Conservation (phyloP, 2,797 vertebrate species). For the Amblyraja radiata region DNA sequence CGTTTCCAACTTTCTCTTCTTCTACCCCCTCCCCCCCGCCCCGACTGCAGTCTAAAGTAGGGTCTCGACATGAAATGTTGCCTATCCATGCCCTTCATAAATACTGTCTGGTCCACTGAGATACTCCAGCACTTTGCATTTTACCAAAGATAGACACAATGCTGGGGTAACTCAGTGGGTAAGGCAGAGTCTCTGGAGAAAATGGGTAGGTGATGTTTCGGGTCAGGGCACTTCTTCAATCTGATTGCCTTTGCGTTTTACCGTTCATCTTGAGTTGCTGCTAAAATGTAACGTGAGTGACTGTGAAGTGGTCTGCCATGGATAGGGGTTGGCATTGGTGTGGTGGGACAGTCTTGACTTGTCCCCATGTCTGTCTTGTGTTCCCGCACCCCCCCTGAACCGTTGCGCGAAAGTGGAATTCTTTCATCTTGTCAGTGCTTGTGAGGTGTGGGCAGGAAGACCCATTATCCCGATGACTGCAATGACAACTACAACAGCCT, state of each 20-base stretch:
- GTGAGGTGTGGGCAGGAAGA: not conserved
- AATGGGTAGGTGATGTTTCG: too few species aligned
- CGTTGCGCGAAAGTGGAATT: not conserved
- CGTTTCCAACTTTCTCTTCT: too few species aligned
- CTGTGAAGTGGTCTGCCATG: not conserved
- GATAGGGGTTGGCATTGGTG: not conserved
- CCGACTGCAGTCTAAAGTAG: not conserved
- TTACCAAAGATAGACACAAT: too few species aligned
- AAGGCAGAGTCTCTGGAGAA: too few species aligned
- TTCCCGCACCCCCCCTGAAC: not conserved
- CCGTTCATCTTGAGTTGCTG: not conserved
- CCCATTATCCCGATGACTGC: not conserved
- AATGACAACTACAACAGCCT: too few species aligned
- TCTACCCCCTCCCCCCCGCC: not conserved
- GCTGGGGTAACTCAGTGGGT: too few species aligned
- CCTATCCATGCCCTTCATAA: too few species aligned
- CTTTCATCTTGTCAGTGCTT: constrained; percentile 11
- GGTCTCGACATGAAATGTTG: too few species aligned
- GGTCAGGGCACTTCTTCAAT: too few species aligned
- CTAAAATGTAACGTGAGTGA: not conserved
- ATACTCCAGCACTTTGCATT: too few species aligned
- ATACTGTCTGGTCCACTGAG: too few species aligned
- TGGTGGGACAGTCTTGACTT: not conserved
- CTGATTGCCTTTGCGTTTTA: too few species aligned
- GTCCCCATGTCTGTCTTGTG: not conserved